Base-by-base conservation (phyloP, 2,888 invertebrate species). In the Lasioglossum calceatum region DNA sequence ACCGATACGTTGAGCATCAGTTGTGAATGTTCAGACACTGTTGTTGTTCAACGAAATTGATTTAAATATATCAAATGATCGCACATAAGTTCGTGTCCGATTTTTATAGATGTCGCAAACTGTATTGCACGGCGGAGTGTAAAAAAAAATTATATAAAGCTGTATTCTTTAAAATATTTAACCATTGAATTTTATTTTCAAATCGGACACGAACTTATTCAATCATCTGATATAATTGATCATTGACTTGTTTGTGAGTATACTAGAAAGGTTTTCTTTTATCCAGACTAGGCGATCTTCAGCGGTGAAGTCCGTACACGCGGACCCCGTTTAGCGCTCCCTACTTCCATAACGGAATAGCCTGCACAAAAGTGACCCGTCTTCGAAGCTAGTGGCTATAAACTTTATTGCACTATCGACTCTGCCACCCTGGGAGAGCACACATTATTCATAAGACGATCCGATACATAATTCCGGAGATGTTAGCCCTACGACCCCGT, bases 371-470 rank as follows among this genome's bases (percentile, higher is more conserved):
- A 47, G 47, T 47, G 72, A 44, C 44, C 61, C 16, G 19, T 50
- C 67, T n/a, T 23, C 2, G 4, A 14, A 36, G n/a, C 67, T 44
- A 16, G 67, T 47, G 64, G 12, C 47, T 42, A 36, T 79, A 67
- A 74, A 79, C 54, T 67, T 71, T 54, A 71, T 54, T 10, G 14
- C 78, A 32, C 42, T 19, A 23, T 44, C 5, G 16, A 8, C 50
- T 32, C 64, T 50, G 50, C 19, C 42, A 5, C n/a, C 19, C 32
- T 1, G 16, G 19, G 7, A 50, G 64, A 4, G 32, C 36, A 16
- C 32, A 8, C 47, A 72, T 47, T 73, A 73, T 72, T 73, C 61
- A 77, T 72, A 82, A 58, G 72, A 44, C 36, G 39, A 27, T 12
- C 36, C 23, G 77, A 61, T 42, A 64, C 39, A 61, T 61, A 64